These are phyloP conservation scores for Lerista edwardsae DNA, from an alignment of 2,797 vertebrate genomes.

Conservation along the genomic window DNA sequence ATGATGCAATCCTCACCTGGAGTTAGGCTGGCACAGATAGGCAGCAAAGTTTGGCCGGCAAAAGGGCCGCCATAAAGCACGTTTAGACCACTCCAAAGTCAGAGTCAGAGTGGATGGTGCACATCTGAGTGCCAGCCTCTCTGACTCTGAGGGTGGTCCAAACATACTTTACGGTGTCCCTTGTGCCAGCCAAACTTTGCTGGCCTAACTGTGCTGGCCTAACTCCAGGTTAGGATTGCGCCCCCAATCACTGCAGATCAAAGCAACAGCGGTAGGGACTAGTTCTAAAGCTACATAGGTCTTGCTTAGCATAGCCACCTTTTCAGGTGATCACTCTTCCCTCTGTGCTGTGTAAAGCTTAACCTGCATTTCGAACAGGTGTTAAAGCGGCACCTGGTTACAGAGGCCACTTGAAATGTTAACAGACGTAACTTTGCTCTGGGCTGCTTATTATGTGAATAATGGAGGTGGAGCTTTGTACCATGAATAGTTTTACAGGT, in stretches of 20 bases:
- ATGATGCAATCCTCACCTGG: no score
- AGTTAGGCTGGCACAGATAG: no score
- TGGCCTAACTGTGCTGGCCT: no score
- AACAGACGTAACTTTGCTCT: not conserved
- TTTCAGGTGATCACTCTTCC: not conserved
- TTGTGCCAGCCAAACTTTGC: no score
- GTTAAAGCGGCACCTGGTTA: not conserved
- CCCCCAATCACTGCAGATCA: not conserved
- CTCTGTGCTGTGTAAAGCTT: not conserved
- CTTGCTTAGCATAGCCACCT: not conserved
- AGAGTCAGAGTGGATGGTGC: no score
- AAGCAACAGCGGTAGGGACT: not conserved
- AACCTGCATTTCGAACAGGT: not conserved
- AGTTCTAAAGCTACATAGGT: not conserved
- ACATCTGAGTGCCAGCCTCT: no score
- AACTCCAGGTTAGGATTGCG: no score
- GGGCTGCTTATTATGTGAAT: not conserved
- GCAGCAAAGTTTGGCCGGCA: no score
- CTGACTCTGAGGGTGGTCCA: no score
- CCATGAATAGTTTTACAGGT: not conserved
- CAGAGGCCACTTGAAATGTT: not conserved
- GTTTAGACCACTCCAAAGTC: no score
- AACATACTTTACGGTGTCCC: no score
- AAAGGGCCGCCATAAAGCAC: no score
- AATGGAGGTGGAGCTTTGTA: not conserved